Percentiles rank a stretch among this genome's conserved stretches.
Conservation (phyloP, 2,113 vertebrate genomes). For the Eurypyga helias region DNA sequence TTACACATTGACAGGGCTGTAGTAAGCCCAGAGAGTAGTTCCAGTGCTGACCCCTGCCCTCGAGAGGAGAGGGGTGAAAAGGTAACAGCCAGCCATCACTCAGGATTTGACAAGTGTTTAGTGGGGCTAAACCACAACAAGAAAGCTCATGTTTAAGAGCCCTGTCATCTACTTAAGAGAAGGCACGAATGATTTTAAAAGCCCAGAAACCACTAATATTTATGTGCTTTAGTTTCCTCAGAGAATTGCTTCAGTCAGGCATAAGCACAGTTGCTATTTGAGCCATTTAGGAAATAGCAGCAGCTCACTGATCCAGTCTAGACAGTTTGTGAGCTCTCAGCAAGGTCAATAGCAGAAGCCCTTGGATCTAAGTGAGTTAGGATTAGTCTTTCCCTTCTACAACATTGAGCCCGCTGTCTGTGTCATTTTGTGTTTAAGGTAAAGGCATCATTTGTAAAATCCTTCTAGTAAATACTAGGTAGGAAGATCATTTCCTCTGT, state of each 20-base stretch:
- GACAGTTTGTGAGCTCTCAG: background rate
- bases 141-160: background rate
- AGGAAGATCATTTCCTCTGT: background rate
- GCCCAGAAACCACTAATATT: background rate
- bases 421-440: background rate
- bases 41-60: background rate
- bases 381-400: background rate
- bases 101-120: background rate
- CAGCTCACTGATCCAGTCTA: background rate
- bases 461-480: background rate
- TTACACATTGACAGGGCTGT: slow-evolving; percentile 46
- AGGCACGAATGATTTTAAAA: background rate
- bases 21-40: background rate
- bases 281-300: background rate
- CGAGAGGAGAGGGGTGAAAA: background rate
- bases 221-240: background rate
- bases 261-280: background rate
- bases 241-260: background rate
- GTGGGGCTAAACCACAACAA: too few relatives aligned
- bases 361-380: background rate
- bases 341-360: background rate
- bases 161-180: background rate
- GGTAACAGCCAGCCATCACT: background rate
- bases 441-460: background rate
- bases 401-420: background rate